Percentiles rank a stretch among this genome's conserved stretches.
These are phyloP conservation scores for Discoglossus pictus DNA, from an alignment of 2,797 vertebrate species.

Conservation along the genomic window DNA sequence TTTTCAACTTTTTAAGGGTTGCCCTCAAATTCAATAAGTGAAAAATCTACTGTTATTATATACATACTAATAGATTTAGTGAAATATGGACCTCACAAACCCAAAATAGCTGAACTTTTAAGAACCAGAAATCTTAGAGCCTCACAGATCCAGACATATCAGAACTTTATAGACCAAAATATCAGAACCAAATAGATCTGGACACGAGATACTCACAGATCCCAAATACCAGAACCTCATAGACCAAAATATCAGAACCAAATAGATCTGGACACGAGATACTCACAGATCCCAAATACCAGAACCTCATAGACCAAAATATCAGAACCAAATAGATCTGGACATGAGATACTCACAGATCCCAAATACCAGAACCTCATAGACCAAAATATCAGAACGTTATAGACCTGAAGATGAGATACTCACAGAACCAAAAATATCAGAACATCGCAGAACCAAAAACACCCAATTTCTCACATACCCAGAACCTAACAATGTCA, in stretches of 20 bases:
- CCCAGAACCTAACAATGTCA: no score
- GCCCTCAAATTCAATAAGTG: no score
- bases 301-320: background rate
- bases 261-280: background rate
- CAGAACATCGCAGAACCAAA: no score
- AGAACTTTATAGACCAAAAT: background rate
- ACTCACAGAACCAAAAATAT: no score
- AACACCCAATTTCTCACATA: no score
- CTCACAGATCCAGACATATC: background rate
- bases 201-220: background rate
- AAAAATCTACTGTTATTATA: no score
- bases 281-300: background rate
- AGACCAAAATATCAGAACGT: background rate
- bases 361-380: background rate
- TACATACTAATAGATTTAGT: no score
- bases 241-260: background rate
- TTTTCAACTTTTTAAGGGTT: no score
- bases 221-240: background rate
- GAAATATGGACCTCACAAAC: background rate
- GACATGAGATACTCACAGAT: background rate
- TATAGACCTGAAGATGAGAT: background rate
- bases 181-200: background rate
- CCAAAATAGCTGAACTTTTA: background rate
- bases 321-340: background rate
- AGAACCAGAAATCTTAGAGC: background rate